A percentile compares a stretch with the other conserved stretches of the same genome.
Evolutionary conservation across 2,113 vertebrate genomes (phyloP).

Genomic region (Calypte anna): DNA sequence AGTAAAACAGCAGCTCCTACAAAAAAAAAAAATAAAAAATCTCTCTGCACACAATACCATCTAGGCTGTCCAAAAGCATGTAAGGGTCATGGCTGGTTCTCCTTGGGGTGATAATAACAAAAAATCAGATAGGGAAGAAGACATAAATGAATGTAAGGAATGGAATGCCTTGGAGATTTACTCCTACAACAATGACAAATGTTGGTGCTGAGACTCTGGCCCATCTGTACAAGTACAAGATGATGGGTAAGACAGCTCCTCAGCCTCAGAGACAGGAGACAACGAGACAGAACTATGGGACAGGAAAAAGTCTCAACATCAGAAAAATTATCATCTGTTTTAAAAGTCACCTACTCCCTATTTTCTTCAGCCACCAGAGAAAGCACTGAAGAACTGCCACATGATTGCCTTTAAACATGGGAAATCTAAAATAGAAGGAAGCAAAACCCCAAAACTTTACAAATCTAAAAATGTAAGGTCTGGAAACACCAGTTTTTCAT

Average conservation of each 20-base stretch:
- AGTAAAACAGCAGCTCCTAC: neutral
- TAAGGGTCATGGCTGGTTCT: neutral
- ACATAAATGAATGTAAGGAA: neutral
- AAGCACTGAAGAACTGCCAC: neutral
- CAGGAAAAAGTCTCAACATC: neutral
- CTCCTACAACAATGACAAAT: neutral
- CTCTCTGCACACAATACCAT: neutral
- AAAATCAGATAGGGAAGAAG: neutral
- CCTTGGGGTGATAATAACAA: neutral
- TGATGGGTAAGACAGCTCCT: neutral
- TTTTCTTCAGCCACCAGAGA: neutral
- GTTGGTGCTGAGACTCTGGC: neutral
- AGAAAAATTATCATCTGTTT: neutral
- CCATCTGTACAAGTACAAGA: neutral
- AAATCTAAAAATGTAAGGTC: neutral
- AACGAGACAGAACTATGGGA: neutral
- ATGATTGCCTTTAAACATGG: neutral
- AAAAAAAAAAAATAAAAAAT: neutral
- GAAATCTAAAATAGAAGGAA: neutral
- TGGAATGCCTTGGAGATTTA: neutral
- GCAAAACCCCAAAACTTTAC: neutral
- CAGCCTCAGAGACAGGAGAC: neutral
- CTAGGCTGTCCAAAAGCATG: neutral
- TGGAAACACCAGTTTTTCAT: neutral
- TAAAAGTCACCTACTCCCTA: neutral